phyloP scores from a whole-genome alignment of 2,797 vertebrate species.

The Pseudopleuronectes americanus region DNA sequence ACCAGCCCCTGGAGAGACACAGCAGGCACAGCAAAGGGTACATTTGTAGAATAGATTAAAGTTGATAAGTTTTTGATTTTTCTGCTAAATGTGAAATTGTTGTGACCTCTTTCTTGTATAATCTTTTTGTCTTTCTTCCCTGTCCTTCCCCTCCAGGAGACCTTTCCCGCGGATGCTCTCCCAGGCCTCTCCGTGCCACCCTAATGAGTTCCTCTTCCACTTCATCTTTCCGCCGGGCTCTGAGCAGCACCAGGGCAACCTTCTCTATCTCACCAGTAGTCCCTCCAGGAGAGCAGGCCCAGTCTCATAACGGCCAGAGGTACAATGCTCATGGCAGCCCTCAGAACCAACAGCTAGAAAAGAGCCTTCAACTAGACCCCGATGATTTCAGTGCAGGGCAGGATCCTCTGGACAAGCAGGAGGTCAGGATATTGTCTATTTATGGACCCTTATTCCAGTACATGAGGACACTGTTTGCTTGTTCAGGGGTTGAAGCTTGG shows the following conservation, averaged over 20 bases:
- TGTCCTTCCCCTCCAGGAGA: conserved; percentile 73
- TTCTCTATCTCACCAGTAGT: conserved; percentile 84
- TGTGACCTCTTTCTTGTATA: background rate
- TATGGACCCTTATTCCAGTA: background rate
- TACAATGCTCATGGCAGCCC: conserved; percentile 48
- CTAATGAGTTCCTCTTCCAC: conserved; percentile 84
- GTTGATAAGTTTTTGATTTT: background rate
- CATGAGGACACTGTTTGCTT: no score
- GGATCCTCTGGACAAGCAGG: conserved; percentile 86
- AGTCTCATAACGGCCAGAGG: conserved; percentile 57
- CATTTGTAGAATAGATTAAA: background rate
- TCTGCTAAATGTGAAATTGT: conserved; percentile 4
- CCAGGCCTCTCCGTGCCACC: conserved; percentile 83
- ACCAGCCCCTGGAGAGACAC: conserved; percentile 74
- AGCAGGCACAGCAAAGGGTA: conserved; percentile 70
- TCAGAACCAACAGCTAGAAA: conserved; percentile 57
- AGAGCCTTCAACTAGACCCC: conserved; percentile 74
- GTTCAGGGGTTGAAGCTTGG: background rate
- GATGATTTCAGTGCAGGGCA: conserved; percentile 68
- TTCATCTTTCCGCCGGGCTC: conserved; percentile 79
- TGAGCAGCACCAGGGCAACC: conserved; percentile 67
- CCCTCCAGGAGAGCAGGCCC: conserved; percentile 76
- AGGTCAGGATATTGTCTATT: conserved; percentile 82
- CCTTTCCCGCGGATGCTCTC: conserved; percentile 74
- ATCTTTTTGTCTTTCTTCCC: background rate